A percentile compares a stretch with the other conserved stretches of the same genome.
Conservation (phyloP, 2,888 invertebrate species). For the Hypena proboscidalis region DNA sequence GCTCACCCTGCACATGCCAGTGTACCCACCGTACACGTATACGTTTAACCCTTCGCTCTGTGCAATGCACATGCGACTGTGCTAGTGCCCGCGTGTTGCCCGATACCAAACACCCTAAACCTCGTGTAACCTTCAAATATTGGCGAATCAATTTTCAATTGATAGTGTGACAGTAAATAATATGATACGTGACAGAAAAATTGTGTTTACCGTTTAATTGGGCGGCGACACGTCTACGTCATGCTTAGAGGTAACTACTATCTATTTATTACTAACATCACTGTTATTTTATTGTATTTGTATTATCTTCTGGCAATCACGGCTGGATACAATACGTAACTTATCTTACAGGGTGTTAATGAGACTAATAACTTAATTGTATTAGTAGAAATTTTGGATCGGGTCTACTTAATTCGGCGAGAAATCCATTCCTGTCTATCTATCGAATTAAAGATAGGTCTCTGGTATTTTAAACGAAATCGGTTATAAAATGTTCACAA, state of each 20-base stretch:
- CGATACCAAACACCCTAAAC: conserved; percentile 26
- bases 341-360: conserved; percentile 24
- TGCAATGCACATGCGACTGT: conserved; percentile 47
- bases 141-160: conserved; percentile 50
- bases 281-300: conserved; percentile 3
- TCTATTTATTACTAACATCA: conserved; percentile 15
- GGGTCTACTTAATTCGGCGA: conserved; percentile 3
- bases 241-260: conserved; percentile 74
- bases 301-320: conserved; percentile 8
- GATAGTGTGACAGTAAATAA: conserved; percentile 66
- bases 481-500: conserved; percentile 1
- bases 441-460: not conserved
- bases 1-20: conserved; percentile 48
- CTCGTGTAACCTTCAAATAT: conserved; percentile 43
- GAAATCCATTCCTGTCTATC: conserved; percentile 11
- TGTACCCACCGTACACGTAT: conserved; percentile 42
- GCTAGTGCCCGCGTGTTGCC: conserved; percentile 34
- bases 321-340: conserved; percentile 6
- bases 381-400: conserved; percentile 21
- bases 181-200: conserved; percentile 72
- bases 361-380: conserved; percentile 35
- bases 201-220: conserved; percentile 73
- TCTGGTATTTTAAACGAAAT: conserved; percentile 1
- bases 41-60: too few species aligned
- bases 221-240: conserved; percentile 69